Evolutionary conservation across 2,113 vertebrate genomes (phyloP).

Genomic region (Psophia crepitans): DNA sequence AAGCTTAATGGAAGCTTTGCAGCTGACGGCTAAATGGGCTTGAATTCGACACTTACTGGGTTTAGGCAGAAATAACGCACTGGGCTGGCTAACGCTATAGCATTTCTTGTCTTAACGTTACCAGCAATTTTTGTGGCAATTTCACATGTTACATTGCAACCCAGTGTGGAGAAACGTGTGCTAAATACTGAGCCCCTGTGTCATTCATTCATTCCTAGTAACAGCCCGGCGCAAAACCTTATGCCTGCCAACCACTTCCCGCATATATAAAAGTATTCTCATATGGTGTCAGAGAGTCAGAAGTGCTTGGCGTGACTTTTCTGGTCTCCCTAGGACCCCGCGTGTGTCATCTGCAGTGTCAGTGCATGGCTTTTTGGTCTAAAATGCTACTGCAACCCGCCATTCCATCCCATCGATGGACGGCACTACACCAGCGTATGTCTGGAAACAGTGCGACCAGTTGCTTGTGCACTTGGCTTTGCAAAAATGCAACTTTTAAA

Average conservation of each 20-base stretch:
- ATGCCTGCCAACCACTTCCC: rapidly evolving
- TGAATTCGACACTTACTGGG: not conserved
- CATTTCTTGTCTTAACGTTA: not conserved
- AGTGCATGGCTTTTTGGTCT: not conserved
- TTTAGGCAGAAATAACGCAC: not conserved
- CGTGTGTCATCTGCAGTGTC: not conserved
- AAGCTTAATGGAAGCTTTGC: not conserved
- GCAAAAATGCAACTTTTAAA: not conserved
- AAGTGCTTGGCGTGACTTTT: not conserved
- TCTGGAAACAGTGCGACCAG: rapidly evolving
- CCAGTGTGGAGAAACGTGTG: not conserved
- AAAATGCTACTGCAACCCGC: not conserved
- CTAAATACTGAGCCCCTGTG: not conserved
- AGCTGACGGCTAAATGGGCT: not conserved
- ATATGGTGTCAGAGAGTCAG: not conserved
- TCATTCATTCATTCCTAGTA: not conserved
- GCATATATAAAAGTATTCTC: not conserved
- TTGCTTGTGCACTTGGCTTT: not conserved
- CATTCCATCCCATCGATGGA: rapidly evolving
- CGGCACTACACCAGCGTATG: rapidly evolving
- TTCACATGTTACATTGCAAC: not conserved
- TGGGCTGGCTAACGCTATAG: not conserved
- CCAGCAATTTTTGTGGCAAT: not conserved
- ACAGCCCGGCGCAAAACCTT: not conserved
- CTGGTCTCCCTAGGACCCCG: not conserved